Conservation (phyloP, 2,888 invertebrate genomes). For the Barypeithes pellucidus region DNA sequence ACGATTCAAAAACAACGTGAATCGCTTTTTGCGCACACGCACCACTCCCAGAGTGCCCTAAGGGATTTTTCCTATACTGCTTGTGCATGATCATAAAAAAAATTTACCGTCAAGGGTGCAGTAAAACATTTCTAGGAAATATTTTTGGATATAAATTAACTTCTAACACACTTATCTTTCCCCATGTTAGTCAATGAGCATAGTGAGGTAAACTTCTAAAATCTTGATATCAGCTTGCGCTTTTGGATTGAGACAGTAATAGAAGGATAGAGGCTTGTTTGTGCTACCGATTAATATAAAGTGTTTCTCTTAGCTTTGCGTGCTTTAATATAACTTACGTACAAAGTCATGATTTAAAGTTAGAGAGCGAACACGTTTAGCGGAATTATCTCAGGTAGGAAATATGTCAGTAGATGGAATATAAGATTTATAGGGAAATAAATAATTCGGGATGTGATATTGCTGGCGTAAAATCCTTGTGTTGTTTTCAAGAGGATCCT, state of each 20-base stretch:
- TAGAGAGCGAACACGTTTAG: conserved; percentile 37
- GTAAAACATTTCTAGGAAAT: no score
- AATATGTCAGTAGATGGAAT: conserved; percentile 18
- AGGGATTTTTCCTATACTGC: no score
- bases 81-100: no score
- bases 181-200: neutral
- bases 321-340: conserved; percentile 55
- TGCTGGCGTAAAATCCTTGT: neutral
- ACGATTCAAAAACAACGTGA: no score
- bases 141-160: no score
- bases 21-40: no score
- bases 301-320: conserved; percentile 55
- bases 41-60: no score
- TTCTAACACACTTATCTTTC: no score
- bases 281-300: conserved; percentile 58
- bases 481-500: no score
- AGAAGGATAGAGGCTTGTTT: conserved; percentile 52
- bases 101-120: no score
- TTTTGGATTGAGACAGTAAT: neutral
- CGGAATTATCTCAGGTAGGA: conserved; percentile 49
- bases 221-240: conserved; percentile 39
- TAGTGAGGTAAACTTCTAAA: conserved; percentile 17
- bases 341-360: conserved; percentile 57
- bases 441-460: conserved; percentile 5
- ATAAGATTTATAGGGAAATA: conserved; percentile 18